phyloP scores from a whole-genome alignment of 2,888 invertebrate species.

The Lypha dubia region DNA sequence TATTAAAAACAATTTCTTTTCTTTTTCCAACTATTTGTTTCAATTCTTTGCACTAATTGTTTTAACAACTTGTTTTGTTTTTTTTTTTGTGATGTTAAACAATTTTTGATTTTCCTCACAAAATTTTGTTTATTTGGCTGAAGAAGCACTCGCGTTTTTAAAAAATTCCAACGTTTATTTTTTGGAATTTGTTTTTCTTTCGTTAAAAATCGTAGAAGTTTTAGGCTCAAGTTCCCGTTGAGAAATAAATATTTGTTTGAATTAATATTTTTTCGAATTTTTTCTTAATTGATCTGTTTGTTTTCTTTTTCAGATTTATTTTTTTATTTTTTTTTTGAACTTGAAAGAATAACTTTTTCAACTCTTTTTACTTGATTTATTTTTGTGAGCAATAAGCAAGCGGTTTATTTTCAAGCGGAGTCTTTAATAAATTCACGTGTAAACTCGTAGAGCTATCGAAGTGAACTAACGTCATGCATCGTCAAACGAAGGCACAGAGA shows the following conservation, averaged over 20 bases:
- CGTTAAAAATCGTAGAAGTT: constrained; percentile 37
- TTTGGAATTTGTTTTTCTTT: constrained; percentile 2
- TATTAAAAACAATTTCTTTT: not conserved
- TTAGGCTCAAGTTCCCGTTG: constrained; percentile 39
- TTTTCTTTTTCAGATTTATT: constrained; percentile 13
- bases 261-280: constrained; percentile 27
- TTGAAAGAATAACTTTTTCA: constrained; percentile 55
- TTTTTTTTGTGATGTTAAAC: constrained; percentile 44
- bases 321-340: constrained; percentile 31
- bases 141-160: constrained; percentile 41
- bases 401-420: constrained; percentile 73
- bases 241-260: constrained; percentile 53
- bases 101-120: constrained; percentile 29
- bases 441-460: constrained; percentile 84
- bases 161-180: constrained; percentile 36
- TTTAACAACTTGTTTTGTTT: constrained; percentile 43
- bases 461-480: constrained; percentile 84
- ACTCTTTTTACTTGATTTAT: constrained; percentile 37
- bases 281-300: constrained; percentile 21
- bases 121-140: constrained; percentile 10
- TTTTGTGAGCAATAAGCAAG: constrained; percentile 45
- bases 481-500: constrained; percentile 80
- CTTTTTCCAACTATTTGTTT: not conserved
- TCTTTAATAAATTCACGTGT: constrained; percentile 82
- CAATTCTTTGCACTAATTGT: constrained; percentile 17